phyloP scores from a whole-genome alignment of 2,113 vertebrate species.

The Lophochroa leadbeateri region DNA sequence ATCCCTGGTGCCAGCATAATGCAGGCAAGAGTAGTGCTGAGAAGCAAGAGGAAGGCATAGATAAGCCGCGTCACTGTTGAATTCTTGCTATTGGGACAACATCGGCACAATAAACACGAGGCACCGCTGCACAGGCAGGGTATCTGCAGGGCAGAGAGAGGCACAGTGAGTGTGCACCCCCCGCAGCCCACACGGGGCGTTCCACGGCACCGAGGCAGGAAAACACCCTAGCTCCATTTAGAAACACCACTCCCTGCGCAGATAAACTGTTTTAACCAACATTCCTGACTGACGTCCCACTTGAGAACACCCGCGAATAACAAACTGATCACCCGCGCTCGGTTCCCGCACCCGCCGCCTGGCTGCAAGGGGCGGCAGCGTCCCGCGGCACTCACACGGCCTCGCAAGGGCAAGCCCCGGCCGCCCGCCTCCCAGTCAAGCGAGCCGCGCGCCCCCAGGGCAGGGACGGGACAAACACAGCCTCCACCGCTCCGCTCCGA shows the following conservation, averaged over 20 bases:
- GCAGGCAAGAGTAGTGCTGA: constrained; percentile 83
- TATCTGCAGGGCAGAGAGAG: constrained; percentile 71
- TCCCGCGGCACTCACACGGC: not conserved
- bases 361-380: not conserved
- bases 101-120: constrained; percentile 85
- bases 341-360: not conserved
- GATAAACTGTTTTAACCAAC: not conserved
- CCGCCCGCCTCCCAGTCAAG: no score
- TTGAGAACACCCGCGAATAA: fast-evolving
- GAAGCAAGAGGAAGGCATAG: constrained; percentile 86
- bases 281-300: fast-evolving
- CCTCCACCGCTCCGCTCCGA: not conserved
- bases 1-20: constrained; percentile 87
- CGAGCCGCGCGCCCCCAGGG: not conserved
- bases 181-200: not conserved
- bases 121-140: constrained; percentile 88
- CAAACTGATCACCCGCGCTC: fast-evolving
- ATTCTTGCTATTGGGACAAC: constrained; percentile 86
- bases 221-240: fast-evolving
- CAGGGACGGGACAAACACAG: fast-evolving
- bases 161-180: not conserved
- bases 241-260: fast-evolving
- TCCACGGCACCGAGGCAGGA: no score
- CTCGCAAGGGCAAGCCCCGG: not conserved
- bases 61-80: constrained; percentile 88